Percentiles rank a stretch among this genome's conserved stretches.
Evolutionary conservation across 2,888 invertebrate species (phyloP).

Genomic region (Drosophila meridionalis): DNA sequence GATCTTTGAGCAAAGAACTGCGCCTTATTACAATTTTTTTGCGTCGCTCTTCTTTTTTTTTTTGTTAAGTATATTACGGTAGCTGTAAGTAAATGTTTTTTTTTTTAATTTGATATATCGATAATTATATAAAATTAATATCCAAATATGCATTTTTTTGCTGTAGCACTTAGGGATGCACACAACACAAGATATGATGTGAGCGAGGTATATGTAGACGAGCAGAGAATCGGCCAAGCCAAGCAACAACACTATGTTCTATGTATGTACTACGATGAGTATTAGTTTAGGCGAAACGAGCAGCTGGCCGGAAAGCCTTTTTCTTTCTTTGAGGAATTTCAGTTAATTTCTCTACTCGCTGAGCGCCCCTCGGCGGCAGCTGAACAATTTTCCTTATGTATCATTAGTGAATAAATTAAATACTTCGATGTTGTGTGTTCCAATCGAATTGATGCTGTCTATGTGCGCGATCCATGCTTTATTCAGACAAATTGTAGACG

Average conservation of each 20-base stretch:
- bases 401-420: slow-evolving; percentile 12
- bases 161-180: slow-evolving; percentile 29
- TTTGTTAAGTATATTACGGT: slow-evolving; percentile 18
- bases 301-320: not conserved
- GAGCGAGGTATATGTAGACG: not conserved
- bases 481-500: not conserved
- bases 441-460: no score
- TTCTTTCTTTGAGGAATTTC: not conserved
- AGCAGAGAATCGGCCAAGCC: slow-evolving; percentile 31
- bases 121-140: slow-evolving; percentile 31
- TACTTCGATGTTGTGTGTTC: slow-evolving; percentile 7
- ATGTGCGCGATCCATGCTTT: no score
- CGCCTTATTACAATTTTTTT: slow-evolving; percentile 39
- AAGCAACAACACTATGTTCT: slow-evolving; percentile 39
- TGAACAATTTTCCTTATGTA: slow-evolving; percentile 33
- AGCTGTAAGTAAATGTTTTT: slow-evolving; percentile 50
- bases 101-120: slow-evolving; percentile 32
- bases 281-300: slow-evolving; percentile 19
- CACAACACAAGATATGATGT: not conserved
- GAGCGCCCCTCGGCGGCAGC: not conserved
- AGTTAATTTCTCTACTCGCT: not conserved
- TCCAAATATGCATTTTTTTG: slow-evolving; percentile 41
- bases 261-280: slow-evolving; percentile 45
- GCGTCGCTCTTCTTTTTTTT: slow-evolving; percentile 8
- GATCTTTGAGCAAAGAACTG: slow-evolving; percentile 35